These are phyloP conservation scores for Erinaceus europaeus DNA, from an alignment of 2,113 vertebrate species.

Conservation along the genomic window DNA sequence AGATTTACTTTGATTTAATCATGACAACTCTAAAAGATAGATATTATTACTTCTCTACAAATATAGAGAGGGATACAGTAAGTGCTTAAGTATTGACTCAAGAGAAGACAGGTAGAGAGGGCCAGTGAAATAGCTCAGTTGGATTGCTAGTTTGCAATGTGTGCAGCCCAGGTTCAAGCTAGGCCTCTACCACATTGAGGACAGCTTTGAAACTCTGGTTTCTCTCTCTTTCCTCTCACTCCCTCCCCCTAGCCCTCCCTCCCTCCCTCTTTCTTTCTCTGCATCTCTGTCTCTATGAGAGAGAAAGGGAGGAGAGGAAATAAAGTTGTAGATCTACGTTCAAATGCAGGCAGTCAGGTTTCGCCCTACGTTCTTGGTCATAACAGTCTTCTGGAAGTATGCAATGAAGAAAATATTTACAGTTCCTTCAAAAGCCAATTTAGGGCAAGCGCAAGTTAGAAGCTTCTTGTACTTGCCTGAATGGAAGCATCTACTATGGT, in stretches of 20 bases:
- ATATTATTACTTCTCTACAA: not conserved
- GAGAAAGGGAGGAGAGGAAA: too few relatives aligned
- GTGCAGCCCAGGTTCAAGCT: too few relatives aligned
- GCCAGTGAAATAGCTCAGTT: too few relatives aligned
- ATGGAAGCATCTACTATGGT: not conserved
- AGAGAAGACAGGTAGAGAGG: not conserved
- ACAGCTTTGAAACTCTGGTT: too few relatives aligned
- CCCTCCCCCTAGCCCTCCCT: too few relatives aligned
- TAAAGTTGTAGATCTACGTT: conserved; percentile 23
- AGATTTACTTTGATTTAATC: conserved; percentile 6
- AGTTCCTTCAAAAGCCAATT: not conserved
- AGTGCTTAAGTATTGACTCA: conserved; percentile 27
- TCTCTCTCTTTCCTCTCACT: too few relatives aligned
- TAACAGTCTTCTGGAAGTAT: not conserved
- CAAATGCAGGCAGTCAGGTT: not conserved
- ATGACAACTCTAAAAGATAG: not conserved
- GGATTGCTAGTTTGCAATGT: too few relatives aligned
- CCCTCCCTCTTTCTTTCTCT: too few relatives aligned
- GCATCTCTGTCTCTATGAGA: too few relatives aligned
- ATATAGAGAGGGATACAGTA: not conserved
- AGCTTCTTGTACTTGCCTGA: not conserved
- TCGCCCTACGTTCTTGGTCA: not conserved
- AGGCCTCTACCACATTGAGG: too few relatives aligned
- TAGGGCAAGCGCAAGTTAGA: not conserved
- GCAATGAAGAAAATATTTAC: not conserved